phyloP scores from a whole-genome alignment of 2,888 invertebrate species.

The Stenodera caucasica region DNA sequence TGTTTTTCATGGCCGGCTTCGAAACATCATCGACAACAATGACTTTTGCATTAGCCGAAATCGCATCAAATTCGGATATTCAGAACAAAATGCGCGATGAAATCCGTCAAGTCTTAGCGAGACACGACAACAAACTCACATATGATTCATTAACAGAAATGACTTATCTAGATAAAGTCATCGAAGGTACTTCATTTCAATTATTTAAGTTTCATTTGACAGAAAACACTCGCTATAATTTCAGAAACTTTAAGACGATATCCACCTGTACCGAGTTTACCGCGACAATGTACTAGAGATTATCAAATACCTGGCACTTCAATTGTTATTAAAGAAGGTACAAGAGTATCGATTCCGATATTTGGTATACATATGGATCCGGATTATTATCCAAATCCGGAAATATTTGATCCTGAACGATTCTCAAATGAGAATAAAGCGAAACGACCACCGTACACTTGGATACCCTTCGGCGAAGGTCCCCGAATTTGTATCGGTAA shows the following conservation, averaged over 20 bases:
- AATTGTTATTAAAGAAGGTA: background rate
- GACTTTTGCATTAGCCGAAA: conserved; percentile 55
- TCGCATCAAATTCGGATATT: conserved; percentile 54
- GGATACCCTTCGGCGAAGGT: conserved; percentile 46
- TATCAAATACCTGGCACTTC: background rate
- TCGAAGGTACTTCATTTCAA: conserved; percentile 39
- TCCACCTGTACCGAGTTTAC: background rate
- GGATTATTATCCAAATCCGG: conserved; percentile 32
- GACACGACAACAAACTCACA: conserved; percentile 51
- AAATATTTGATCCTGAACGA: conserved; percentile 30
- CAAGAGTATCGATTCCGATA: background rate
- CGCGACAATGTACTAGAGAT: background rate
- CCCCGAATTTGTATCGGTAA: conserved; percentile 47
- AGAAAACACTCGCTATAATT: too few species aligned
- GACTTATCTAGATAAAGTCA: conserved; percentile 57
- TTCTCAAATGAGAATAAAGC: conserved; percentile 25
- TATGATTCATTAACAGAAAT: conserved; percentile 57
- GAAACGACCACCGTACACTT: conserved; percentile 24
- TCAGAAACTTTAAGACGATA: background rate
- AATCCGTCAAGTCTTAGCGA: conserved; percentile 49
- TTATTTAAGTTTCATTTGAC: too few species aligned
- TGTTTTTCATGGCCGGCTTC: background rate
- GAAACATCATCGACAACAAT: conserved; percentile 41
- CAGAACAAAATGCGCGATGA: conserved; percentile 55
- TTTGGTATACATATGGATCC: conserved; percentile 30